Evolutionary conservation across 2,888 invertebrate species (phyloP), one percentile per base, ranked within the genome.

Genomic region (Chloroclystis v-ata): DNA sequence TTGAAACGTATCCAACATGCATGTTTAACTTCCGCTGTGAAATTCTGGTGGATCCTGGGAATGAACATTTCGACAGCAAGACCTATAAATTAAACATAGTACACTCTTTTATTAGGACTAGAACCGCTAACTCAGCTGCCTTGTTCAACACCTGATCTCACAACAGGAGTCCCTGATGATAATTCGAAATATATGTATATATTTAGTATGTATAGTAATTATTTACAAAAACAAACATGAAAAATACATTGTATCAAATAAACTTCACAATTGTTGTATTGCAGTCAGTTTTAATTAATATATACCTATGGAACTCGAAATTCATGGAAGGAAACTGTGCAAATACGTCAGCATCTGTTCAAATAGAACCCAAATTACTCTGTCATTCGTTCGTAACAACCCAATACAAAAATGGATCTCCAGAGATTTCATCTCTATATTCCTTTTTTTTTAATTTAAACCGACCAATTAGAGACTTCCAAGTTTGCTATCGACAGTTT

Each of bases 401-500:
- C 30, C 45, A 49, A 49, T 49, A 42, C 43, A 50, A 40, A 46
- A 49, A 9, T 5, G 13, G 33, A 35, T 40, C 50, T 42, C 50
- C n/a, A 16, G 50, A 50, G 50, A 43, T 35, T 39, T 29, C 45
- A 33, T 45, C 35, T 43, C 45, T 52, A 37, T 47, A 52, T 47
- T 50, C 50, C 28, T 29, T 54, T 49, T 51, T 55, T 54, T 57
- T 44, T 44, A 45, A 55, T 57, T 51, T 44, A 12, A 35, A 40
- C 61, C 50, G 60, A 65, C 60, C 71, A 75, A 74, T 75, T 72
- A 74, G 65, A 59, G 48, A 41, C 28, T 52, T 49, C 44, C 47
- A 46, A 43, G 50, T 40, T 46, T 52, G 59, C 72, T 70, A 75
- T 73, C 69, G 72, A 63, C 67, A 67, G 69, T 72, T 74, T 72